Evolutionary conservation across 2,888 invertebrate species (phyloP).

Genomic region (Onchidella celtica): DNA sequence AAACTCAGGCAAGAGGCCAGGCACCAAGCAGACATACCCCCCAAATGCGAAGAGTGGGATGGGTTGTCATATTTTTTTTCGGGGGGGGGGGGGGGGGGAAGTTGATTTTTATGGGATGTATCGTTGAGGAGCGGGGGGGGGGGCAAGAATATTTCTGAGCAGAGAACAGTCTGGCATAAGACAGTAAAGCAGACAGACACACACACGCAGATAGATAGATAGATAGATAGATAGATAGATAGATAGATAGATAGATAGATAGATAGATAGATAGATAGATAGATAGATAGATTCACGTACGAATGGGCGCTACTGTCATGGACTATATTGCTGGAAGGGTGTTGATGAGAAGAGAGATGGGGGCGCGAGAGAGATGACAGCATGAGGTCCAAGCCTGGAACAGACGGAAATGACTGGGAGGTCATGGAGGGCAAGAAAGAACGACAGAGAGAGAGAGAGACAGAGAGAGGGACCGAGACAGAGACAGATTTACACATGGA

Average conservation of each 20-base stretch:
- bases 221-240: neutral
- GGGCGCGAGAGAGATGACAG: neutral
- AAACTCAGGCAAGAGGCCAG: too few relatives aligned
- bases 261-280: neutral
- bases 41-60: too few relatives aligned
- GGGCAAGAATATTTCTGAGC: too few relatives aligned
- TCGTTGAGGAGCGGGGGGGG: too few relatives aligned
- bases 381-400: neutral
- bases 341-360: neutral
- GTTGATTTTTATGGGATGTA: too few relatives aligned
- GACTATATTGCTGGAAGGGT: conserved; percentile 1
- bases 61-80: too few relatives aligned
- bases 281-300: neutral
- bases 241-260: neutral
- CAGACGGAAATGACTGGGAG: neutral
- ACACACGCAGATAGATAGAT: neutral
- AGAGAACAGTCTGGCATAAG: too few relatives aligned
- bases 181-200: neutral
- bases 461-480: conserved; percentile 21
- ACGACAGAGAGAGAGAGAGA: conserved; percentile 7
- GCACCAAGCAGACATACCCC: too few relatives aligned
- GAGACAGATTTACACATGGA: conserved; percentile 14
- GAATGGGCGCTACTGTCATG: neutral
- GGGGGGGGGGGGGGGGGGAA: too few relatives aligned
- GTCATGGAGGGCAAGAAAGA: neutral